Conservation (phyloP, 2,888 invertebrate genomes). For the Desoria tigrina region DNA sequence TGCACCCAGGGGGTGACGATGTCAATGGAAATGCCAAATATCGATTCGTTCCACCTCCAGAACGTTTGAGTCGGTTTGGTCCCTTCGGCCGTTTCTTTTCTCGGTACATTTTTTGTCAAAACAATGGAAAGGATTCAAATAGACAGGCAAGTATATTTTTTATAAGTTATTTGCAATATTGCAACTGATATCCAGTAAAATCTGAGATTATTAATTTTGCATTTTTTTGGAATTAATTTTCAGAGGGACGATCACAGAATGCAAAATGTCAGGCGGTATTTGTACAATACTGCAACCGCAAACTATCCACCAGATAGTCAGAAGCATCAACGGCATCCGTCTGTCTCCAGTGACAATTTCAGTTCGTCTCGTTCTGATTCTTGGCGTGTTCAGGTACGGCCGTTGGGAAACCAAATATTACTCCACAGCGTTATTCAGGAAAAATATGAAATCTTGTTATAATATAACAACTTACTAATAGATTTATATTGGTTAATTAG, state of each 20-base stretch:
- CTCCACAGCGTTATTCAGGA: constrained; percentile 27
- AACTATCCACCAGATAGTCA: constrained; percentile 43
- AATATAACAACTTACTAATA: background rate
- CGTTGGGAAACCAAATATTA: background rate
- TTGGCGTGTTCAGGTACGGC: constrained; percentile 65
- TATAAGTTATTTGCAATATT: no score
- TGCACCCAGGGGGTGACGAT: constrained; percentile 51
- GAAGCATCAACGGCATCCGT: constrained; percentile 71
- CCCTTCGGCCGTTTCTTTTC: constrained; percentile 51
- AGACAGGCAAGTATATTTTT: constrained; percentile 39
- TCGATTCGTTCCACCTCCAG: constrained; percentile 47
- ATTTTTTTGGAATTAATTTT: background rate
- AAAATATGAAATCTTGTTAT: background rate
- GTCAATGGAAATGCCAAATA: constrained; percentile 53
- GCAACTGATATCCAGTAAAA: background rate
- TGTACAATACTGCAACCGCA: constrained; percentile 48
- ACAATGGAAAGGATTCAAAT: constrained; percentile 43
- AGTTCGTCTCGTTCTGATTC: constrained; percentile 85
- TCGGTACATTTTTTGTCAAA: constrained; percentile 51
- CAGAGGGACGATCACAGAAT: constrained; percentile 51
- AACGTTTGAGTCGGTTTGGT: constrained; percentile 46
- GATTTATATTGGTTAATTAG: constrained; percentile 21
- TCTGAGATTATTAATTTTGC: background rate
- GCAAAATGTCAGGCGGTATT: constrained; percentile 51
- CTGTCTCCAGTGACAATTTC: constrained; percentile 81